Evolutionary conservation across 2,113 vertebrate species (phyloP).

Genomic region (Excalfactoria chinensis): DNA sequence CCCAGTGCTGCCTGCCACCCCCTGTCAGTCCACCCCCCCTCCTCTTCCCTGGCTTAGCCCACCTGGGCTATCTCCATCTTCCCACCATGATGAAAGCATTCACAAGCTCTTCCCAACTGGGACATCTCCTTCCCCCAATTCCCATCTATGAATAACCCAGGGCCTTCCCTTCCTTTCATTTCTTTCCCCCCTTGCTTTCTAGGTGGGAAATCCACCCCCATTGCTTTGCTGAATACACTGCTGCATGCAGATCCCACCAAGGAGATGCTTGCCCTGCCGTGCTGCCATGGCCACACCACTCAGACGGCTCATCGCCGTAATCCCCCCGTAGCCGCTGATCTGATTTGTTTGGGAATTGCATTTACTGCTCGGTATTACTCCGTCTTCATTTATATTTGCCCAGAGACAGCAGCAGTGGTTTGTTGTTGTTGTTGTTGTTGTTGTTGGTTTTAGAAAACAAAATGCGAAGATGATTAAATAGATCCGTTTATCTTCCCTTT

Average conservation of each 20-base stretch:
- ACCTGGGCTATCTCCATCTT: background rate
- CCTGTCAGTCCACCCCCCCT: accelerated
- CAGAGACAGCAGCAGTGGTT: background rate
- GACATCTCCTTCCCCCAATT: background rate
- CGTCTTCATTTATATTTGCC: background rate
- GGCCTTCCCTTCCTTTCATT: background rate
- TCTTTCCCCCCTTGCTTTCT: background rate
- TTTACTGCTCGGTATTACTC: background rate
- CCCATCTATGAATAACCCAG: background rate
- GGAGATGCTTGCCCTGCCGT: background rate
- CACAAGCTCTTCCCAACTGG: background rate
- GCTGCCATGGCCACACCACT: background rate
- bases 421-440: background rate
- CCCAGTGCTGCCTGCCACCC: background rate
- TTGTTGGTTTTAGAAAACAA: background rate
- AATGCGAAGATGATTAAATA: background rate
- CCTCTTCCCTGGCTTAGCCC: background rate
- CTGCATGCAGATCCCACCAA: background rate
- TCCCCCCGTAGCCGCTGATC: conserved; percentile 18
- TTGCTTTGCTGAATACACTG: background rate
- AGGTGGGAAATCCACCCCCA: background rate
- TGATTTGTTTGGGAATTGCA: conserved; percentile 11
- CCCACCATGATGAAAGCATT: background rate
- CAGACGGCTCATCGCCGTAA: background rate
- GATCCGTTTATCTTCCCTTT: background rate